These are phyloP conservation scores for Helogale parvula DNA, from an alignment of 2,113 vertebrate species.

Conservation along the genomic window DNA sequence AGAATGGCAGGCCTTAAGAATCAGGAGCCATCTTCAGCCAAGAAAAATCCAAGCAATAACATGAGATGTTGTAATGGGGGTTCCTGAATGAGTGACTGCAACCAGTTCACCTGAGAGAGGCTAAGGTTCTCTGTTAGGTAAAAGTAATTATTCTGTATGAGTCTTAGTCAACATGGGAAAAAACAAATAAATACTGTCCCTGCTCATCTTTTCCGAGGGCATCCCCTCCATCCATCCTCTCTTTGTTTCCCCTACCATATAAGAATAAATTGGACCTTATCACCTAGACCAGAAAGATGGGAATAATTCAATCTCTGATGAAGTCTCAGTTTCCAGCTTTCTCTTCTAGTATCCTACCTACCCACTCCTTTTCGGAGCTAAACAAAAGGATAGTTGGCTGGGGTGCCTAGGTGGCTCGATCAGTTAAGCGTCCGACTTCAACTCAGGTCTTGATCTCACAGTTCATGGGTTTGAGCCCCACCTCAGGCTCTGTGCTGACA, in stretches of 20 bases:
- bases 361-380: background rate
- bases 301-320: background rate
- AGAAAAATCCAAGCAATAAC: background rate
- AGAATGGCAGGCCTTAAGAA: background rate
- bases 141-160: background rate
- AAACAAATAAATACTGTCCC: background rate
- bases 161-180: background rate
- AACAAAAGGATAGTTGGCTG: background rate
- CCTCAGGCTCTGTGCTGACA: no score
- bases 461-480: no score
- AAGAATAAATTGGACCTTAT: background rate
- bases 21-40: background rate
- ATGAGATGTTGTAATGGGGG: background rate
- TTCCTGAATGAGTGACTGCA: background rate
- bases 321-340: background rate
- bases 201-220: background rate
- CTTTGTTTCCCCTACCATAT: background rate
- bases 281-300: background rate
- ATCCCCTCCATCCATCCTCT: background rate
- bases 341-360: background rate
- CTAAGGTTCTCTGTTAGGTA: background rate
- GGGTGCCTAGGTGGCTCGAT: no score
- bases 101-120: background rate
- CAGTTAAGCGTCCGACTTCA: no score
- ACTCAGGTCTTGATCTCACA: no score